Evolutionary conservation across 37 sponge, comb jelly and placozoan species (phyloP).

Genomic region (Oscarella lobularis): DNA sequence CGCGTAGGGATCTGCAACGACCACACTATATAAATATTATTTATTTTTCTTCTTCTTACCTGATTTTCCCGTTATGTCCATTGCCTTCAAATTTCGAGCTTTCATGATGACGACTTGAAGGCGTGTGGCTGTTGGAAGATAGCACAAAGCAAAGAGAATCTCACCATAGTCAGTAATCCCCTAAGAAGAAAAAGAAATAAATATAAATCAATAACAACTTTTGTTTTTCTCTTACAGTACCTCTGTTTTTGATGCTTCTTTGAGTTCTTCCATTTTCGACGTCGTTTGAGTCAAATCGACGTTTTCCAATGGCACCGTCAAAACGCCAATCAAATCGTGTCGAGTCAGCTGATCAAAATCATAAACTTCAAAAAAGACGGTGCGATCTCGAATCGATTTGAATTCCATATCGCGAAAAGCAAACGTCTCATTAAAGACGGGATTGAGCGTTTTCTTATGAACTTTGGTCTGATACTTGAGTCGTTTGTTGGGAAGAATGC

Average conservation of each 20-base stretch:
- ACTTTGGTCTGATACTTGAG: background rate
- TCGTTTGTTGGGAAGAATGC: background rate
- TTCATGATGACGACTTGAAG: background rate
- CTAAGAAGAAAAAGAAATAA: background rate
- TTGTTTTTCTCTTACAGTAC: too few relatives aligned
- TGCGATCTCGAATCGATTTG: background rate
- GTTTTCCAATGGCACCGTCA: background rate
- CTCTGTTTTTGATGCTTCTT: background rate
- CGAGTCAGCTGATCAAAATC: background rate
- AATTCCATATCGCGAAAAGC: background rate
- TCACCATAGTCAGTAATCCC: background rate
- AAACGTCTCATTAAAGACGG: background rate
- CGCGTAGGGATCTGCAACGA: constrained; percentile 47
- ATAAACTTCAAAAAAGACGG: background rate
- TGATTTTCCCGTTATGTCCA: background rate
- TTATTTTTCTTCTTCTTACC: background rate
- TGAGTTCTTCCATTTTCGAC: background rate
- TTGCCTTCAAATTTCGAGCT: background rate
- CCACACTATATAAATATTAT: background rate
- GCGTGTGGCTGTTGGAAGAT: background rate
- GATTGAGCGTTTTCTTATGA: background rate
- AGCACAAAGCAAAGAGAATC: background rate
- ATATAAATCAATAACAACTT: too few relatives aligned
- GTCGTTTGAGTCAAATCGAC: background rate
- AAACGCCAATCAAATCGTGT: background rate